Percentiles rank a stretch among this genome's conserved stretches.
These are phyloP conservation scores for Malacoctenus gilli DNA, from an alignment of 2,797 vertebrate species.

Conservation along the genomic window DNA sequence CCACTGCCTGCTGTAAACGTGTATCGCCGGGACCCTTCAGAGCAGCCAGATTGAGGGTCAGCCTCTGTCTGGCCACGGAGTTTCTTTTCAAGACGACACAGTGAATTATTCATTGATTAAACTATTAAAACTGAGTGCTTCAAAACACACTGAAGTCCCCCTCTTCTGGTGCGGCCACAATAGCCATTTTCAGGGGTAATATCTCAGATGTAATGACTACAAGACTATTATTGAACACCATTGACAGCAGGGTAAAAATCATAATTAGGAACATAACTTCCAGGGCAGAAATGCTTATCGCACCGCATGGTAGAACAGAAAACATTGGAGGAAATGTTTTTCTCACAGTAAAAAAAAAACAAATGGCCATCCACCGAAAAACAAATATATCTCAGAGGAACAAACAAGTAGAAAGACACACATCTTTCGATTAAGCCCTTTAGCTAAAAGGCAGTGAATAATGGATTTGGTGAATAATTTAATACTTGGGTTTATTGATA, in stretches of 20 bases:
- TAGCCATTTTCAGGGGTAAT: constrained; percentile 62
- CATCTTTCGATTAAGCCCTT: constrained; percentile 35
- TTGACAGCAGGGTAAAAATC: constrained; percentile 45
- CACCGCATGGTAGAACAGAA: too few species aligned
- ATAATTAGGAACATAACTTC: constrained; percentile 57
- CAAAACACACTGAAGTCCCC: constrained; percentile 55
- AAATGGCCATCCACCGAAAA: constrained; percentile 10
- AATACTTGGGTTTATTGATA: constrained; percentile 55
- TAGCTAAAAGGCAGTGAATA: constrained; percentile 41
- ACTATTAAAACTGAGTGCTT: constrained; percentile 77
- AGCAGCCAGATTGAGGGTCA: constrained; percentile 66
- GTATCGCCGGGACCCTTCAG: too few species aligned
- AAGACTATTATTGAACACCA: constrained; percentile 52
- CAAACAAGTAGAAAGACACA: constrained; percentile 4
- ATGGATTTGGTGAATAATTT: constrained; percentile 64
- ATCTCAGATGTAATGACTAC: constrained; percentile 65
- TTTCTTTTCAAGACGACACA: constrained; percentile 62
- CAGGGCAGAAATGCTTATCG: constrained; percentile 10
- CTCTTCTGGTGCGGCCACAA: constrained; percentile 33
- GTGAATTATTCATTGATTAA: constrained; percentile 67
- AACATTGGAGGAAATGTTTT: constrained; percentile 11
- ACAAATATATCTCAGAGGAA: constrained; percentile 26
- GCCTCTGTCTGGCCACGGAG: constrained; percentile 52
- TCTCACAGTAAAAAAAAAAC: constrained; percentile 3
- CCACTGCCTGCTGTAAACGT: too few species aligned